These are phyloP conservation scores for Onthophagus sagittarius DNA, from an alignment of 2,888 invertebrate genomes.

Conservation along the genomic window DNA sequence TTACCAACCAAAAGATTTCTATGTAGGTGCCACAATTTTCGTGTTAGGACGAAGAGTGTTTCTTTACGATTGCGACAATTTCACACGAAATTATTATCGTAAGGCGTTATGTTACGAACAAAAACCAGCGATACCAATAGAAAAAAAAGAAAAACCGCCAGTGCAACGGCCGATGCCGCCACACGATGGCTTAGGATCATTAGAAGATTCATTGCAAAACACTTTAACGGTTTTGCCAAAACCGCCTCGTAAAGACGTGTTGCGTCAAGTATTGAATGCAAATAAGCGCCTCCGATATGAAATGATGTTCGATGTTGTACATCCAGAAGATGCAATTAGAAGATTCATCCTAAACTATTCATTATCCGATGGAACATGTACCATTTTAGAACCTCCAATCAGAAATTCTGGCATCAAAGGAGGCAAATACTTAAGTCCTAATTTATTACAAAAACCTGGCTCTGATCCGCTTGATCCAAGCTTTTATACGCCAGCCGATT, in stretches of 20 bases:
- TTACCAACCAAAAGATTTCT: constrained; percentile 73
- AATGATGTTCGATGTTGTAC: constrained; percentile 71
- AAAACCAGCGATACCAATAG: constrained; percentile 42
- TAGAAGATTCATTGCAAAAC: constrained; percentile 74
- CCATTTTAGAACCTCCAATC: constrained; percentile 68
- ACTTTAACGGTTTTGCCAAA: constrained; percentile 68
- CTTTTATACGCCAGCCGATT: constrained; percentile 75
- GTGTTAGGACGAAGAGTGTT: constrained; percentile 69
- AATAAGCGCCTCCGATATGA: constrained; percentile 61
- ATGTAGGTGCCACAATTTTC: constrained; percentile 68
- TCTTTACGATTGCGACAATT: constrained; percentile 74
- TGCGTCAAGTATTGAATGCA: constrained; percentile 71
- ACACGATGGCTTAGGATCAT: constrained; percentile 70
- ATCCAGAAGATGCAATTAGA: constrained; percentile 73
- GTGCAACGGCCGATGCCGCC: constrained; percentile 53
- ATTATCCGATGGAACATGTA: constrained; percentile 70
- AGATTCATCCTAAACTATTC: constrained; percentile 74
- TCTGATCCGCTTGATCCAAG: constrained; percentile 66
- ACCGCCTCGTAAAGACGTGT: constrained; percentile 69
- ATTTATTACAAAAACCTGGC: constrained; percentile 65
- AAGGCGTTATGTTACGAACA: constrained; percentile 49
- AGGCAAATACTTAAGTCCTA: constrained; percentile 70
- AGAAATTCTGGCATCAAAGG: constrained; percentile 73
- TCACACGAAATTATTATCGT: constrained; percentile 70
- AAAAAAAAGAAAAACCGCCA: constrained; percentile 33